Percentiles rank a stretch among this genome's conserved stretches.
These are phyloP conservation scores for Exephanes ischioxanthus DNA, from an alignment of 2,888 invertebrate genomes.

Conservation along the genomic window DNA sequence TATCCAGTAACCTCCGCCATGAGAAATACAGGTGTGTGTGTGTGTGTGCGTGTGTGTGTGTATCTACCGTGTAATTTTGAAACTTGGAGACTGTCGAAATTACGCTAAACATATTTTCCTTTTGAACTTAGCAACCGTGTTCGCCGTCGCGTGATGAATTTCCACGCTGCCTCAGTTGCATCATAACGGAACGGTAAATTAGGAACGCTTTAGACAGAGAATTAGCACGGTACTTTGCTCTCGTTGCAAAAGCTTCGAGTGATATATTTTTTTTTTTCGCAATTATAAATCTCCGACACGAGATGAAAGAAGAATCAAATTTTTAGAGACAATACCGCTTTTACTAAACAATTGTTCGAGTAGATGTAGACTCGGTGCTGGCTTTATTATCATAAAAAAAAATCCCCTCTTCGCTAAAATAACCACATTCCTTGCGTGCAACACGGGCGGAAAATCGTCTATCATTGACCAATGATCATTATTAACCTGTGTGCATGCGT, in stretches of 20 bases:
- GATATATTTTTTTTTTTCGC: background rate
- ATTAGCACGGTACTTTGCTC: background rate
- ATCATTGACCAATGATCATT: too few relatives aligned
- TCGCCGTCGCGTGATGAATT: slow-evolving; percentile 31
- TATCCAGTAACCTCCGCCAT: background rate
- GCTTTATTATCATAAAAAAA: too few relatives aligned
- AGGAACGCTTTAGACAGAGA: slow-evolving; percentile 30
- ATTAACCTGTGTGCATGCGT: too few relatives aligned
- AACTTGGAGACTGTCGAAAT: slow-evolving; percentile 45
- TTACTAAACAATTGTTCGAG: too few relatives aligned
- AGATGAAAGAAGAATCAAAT: too few relatives aligned
- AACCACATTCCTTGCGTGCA: too few relatives aligned
- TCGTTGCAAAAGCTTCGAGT: background rate
- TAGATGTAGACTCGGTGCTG: too few relatives aligned
- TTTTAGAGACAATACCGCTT: too few relatives aligned
- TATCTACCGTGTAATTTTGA: slow-evolving; percentile 33
- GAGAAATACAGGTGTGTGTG: background rate
- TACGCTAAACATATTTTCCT: slow-evolving; percentile 48
- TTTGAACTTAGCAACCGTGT: slow-evolving; percentile 26
- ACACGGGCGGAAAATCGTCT: too few relatives aligned
- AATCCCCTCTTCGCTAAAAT: too few relatives aligned
- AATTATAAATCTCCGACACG: background rate
- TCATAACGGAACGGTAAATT: slow-evolving; percentile 20
- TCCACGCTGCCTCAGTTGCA: slow-evolving; percentile 24
- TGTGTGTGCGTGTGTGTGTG: background rate